Percentiles rank a stretch among this genome's conserved stretches.
phyloP scores from a whole-genome alignment of 2,113 vertebrate genomes.

The Thamnophis sirtalis region DNA sequence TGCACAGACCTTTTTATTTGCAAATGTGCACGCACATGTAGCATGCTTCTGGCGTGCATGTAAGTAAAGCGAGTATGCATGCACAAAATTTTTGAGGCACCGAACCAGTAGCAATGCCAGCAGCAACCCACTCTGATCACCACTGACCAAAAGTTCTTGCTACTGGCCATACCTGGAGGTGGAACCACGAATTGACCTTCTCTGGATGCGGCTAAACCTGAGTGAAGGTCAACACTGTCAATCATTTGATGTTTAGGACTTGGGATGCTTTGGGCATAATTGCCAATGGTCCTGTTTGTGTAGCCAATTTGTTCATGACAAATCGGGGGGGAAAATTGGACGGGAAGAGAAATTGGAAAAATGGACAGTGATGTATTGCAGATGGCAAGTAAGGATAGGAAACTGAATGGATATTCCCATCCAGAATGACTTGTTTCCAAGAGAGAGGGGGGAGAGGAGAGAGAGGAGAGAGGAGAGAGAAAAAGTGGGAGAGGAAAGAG shows the following conservation, averaged over 20 bases:
- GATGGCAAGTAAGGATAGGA: background rate
- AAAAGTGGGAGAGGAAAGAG: too few relatives aligned
- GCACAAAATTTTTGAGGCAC: too few relatives aligned
- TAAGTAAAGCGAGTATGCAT: too few relatives aligned
- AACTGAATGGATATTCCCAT: background rate
- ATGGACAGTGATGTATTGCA: background rate
- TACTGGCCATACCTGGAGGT: background rate
- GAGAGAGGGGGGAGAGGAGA: background rate
- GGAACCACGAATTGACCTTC: background rate
- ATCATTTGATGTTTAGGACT: background rate
- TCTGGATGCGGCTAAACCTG: background rate
- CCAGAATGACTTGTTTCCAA: background rate
- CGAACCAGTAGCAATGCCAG: too few relatives aligned
- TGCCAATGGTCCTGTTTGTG: background rate
- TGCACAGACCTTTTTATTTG: too few relatives aligned
- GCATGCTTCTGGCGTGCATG: too few relatives aligned
- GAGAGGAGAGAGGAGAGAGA: background rate
- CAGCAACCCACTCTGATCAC: too few relatives aligned
- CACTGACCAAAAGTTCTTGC: background rate
- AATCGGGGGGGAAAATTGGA: background rate
- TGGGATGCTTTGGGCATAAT: background rate
- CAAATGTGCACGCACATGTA: too few relatives aligned
- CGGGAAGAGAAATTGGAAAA: background rate
- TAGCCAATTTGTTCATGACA: background rate
- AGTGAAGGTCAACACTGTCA: background rate